Percentiles rank a stretch among this genome's conserved stretches.
These are phyloP conservation scores for Troglohyphantes excavatus DNA, from an alignment of 2,888 invertebrate species.

Conservation along the genomic window DNA sequence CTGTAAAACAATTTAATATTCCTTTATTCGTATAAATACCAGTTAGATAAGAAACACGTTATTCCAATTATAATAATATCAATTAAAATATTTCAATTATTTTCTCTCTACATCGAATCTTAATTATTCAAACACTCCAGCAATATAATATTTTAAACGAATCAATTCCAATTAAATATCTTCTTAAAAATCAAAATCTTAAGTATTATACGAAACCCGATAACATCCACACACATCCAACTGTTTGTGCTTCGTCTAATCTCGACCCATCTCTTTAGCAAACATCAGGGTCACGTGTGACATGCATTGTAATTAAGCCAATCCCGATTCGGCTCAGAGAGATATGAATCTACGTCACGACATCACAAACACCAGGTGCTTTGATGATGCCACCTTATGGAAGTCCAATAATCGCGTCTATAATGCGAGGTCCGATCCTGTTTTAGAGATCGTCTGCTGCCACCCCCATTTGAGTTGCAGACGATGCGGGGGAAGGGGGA, in stretches of 20 bases:
- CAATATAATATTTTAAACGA: too few relatives aligned
- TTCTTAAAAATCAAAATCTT: background rate
- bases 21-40: too few relatives aligned
- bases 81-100: too few relatives aligned
- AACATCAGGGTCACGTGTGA: background rate
- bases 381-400: background rate
- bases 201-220: background rate
- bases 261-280: background rate
- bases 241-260: background rate
- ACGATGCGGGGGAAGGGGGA: background rate
- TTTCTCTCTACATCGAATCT: too few relatives aligned
- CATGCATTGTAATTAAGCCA: background rate
- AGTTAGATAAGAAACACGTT: too few relatives aligned
- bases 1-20: too few relatives aligned
- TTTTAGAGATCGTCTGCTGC: background rate
- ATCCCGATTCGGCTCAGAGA: background rate
- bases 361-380: background rate
- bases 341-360: conserved; percentile 9
- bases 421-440: background rate
- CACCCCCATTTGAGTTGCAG: background rate
- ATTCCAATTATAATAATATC: too few relatives aligned
- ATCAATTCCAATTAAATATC: too few relatives aligned
- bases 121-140: too few relatives aligned
- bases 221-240: background rate
- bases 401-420: conserved; percentile 1